Percentiles rank a stretch among this genome's conserved stretches.
Evolutionary conservation across 1,140 invertebrate species (phyloP).

Genomic region (Drusus annulatus): DNA sequence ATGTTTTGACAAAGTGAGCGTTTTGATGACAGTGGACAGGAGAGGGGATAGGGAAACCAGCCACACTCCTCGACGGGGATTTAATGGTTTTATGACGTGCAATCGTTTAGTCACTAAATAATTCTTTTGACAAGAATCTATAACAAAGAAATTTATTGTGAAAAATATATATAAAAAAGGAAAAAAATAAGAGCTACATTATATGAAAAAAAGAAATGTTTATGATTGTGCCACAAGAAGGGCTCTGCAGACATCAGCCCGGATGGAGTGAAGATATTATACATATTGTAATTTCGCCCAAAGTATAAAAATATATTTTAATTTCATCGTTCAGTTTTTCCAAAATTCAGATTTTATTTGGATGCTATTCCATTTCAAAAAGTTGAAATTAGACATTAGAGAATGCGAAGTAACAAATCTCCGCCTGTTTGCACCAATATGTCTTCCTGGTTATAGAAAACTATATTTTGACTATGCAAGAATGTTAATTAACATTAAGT

Average conservation of each 20-base stretch:
- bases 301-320: too few species aligned
- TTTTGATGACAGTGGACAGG: neutral
- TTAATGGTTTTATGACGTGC: slow-evolving; percentile 3
- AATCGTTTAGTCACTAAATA: slow-evolving; percentile 10
- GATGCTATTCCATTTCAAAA: too few species aligned
- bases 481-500: slow-evolving; percentile 8
- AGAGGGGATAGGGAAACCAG: too few species aligned
- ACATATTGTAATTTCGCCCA: too few species aligned
- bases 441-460: slow-evolving; percentile 15
- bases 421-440: slow-evolving; percentile 5
- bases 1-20: neutral
- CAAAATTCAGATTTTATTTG: too few species aligned
- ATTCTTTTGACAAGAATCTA: slow-evolving; percentile 1
- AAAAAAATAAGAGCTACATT: neutral
- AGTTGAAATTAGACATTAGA: too few species aligned
- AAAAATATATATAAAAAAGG: slow-evolving; percentile 4
- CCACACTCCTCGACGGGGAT: too few species aligned
- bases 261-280: too few species aligned
- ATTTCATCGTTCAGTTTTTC: too few species aligned
- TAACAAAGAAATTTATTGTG: neutral
- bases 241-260: too few species aligned
- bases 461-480: slow-evolving; percentile 4
- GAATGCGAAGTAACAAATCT: neutral
- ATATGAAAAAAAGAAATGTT: slow-evolving; percentile 6
- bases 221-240: neutral